Percentiles rank a stretch among this genome's conserved stretches.
phyloP scores from a whole-genome alignment of 2,797 vertebrate species.

The Menidia menidia region DNA sequence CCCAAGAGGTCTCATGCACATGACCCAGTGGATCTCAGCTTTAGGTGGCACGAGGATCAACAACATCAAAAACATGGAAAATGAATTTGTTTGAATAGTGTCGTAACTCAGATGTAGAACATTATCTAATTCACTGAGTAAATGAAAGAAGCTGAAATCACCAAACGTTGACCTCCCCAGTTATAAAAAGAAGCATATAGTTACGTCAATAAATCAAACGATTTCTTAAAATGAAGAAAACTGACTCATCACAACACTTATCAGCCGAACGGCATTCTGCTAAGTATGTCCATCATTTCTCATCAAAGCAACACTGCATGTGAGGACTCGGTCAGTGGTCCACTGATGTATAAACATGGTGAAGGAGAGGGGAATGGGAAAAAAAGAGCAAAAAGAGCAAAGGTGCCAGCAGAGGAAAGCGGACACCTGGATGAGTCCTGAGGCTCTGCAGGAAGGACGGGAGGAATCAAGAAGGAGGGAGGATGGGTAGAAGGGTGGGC shows the following conservation, averaged over 20 bases:
- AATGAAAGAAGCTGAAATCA: neutral
- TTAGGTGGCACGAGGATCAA: neutral
- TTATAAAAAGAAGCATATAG: neutral
- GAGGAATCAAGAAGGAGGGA: slow-evolving; percentile 43
- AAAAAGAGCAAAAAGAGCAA: slow-evolving; percentile 28
- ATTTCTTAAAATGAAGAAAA: neutral
- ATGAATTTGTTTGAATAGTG: neutral
- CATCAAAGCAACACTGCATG: slow-evolving; percentile 9
- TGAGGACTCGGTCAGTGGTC: slow-evolving; percentile 37
- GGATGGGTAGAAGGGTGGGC: slow-evolving; percentile 49
- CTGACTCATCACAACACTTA: neutral
- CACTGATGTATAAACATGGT: slow-evolving; percentile 28
- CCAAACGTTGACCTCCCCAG: no score
- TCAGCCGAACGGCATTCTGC: neutral
- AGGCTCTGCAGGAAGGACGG: slow-evolving; percentile 67
- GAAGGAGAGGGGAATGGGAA: slow-evolving; percentile 12
- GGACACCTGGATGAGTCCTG: slow-evolving; percentile 80
- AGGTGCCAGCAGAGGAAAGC: slow-evolving; percentile 42
- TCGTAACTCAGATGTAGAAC: neutral
- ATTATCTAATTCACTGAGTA: neutral
- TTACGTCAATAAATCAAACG: neutral
- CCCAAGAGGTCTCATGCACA: neutral
- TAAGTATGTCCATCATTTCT: neutral
- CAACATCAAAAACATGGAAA: no score
- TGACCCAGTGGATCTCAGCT: neutral